Evolutionary conservation across 1,140 invertebrate species (phyloP).

Genomic region (Pomacea maculata): DNA sequence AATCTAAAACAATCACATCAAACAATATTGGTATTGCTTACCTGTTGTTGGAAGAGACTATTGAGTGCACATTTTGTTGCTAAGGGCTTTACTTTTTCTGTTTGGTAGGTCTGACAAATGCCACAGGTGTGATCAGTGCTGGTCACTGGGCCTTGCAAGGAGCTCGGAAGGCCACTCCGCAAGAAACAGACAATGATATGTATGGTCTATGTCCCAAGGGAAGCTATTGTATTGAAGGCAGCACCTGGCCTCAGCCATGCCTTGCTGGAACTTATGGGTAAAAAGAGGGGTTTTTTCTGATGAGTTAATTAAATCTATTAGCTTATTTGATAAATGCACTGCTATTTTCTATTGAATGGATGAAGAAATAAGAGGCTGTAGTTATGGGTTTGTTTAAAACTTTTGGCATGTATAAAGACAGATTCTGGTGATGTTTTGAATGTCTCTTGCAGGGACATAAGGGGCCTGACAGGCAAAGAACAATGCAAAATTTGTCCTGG

Average conservation of each 20-base stretch:
- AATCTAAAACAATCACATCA: too few species aligned
- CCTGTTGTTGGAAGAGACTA: too few species aligned
- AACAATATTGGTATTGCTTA: too few species aligned
- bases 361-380: too few species aligned
- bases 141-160: conserved; percentile 49
- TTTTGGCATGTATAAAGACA: not conserved
- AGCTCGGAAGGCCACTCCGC: conserved; percentile 40
- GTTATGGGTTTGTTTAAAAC: too few species aligned
- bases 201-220: conserved; percentile 56
- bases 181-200: conserved; percentile 41
- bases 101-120: conserved; percentile 47
- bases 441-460: not conserved
- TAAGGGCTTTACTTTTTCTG: not conserved
- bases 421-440: not conserved
- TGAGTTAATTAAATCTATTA: not conserved
- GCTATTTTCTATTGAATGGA: too few species aligned
- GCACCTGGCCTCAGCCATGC: conserved; percentile 47
- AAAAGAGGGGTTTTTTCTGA: conserved; percentile 11
- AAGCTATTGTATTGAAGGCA: conserved; percentile 51
- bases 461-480: not conserved
- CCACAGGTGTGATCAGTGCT: conserved; percentile 48
- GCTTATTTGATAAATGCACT: not conserved
- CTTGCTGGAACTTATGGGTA: conserved; percentile 60
- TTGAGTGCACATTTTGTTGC: too few species aligned
- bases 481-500: conserved; percentile 18